Evolutionary conservation across 1,140 invertebrate species (phyloP), one percentile per base, ranked within the genome.

Genomic region (Procambarus virginalis): DNA sequence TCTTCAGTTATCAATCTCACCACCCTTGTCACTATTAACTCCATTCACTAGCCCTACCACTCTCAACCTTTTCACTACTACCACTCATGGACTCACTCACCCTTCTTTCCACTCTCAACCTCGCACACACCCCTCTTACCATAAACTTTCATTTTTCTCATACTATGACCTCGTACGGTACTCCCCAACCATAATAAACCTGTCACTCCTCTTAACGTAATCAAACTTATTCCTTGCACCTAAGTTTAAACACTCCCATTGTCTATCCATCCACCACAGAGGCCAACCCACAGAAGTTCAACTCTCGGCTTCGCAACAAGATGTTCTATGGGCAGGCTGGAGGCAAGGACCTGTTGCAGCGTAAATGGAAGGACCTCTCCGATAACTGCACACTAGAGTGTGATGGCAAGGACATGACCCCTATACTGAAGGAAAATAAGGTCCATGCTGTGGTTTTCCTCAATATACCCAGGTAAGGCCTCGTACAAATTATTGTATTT

Each of bases 261-360:
- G 10, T 55, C 12, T 12, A 9, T 55, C 51, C 51, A 5, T 55
- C 51, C 51, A 9, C 51, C 0, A 55, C 95, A 99, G 98, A 99
- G 95, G 99, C 98, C 0, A 98, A 99, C 94, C 99, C 99, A 0
- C 98, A 99, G 94, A 98, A 97, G 93, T 99, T 99, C 94, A 99
- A 99, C 94, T 99, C 98, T 45, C 95, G 99, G 76, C 95, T 99
- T 86, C 95, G 97, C 91, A 99, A 99, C 94, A 99, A 99, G 94
- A 97, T 99, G 96, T 99, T 98, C 94, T 99, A 99, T 94, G 98
- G 98, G 10, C 98, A 99, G 93, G 98, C 98, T 93, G 99, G 99
- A 2, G 98, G 98, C 5, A 99, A 99, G 94, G 99, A 99, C 95
- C 94, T 99, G 77, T 95, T 99, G 92, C 96, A 97, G 93, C 94